Percentiles rank a stretch among this genome's conserved stretches.
Evolutionary conservation across 53 echinoderm and acorn worm genomes (phyloP).

Genomic region (Zoroaster sp.): DNA sequence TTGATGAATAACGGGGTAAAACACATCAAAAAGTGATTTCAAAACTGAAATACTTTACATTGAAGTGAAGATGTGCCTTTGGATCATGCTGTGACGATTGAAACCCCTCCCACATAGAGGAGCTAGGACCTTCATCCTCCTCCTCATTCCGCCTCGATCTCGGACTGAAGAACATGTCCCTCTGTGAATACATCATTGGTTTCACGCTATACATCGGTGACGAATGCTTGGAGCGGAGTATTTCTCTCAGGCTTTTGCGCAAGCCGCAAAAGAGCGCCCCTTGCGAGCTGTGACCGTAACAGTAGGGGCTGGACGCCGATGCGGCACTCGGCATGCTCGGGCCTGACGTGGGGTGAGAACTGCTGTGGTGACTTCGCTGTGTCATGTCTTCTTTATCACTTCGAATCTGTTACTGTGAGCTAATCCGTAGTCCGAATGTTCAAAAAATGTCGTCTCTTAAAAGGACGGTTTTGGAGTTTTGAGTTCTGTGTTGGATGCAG

Average conservation of each 20-base stretch:
- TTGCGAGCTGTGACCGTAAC: background rate
- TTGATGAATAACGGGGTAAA: background rate
- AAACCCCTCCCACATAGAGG: slow-evolving; percentile 7
- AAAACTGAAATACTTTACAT: background rate
- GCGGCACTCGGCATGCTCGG: background rate
- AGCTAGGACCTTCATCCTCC: background rate
- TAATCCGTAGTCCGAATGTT: too few species aligned
- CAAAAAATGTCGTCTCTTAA: too few species aligned
- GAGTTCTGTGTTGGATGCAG: too few species aligned
- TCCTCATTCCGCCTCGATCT: background rate
- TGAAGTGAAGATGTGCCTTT: slow-evolving; percentile 36
- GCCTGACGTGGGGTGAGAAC: background rate
- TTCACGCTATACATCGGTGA: slow-evolving; percentile 36
- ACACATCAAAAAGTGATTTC: background rate
- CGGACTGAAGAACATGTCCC: slow-evolving; percentile 26
- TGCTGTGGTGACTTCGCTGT: background rate
- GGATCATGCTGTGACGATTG: background rate
- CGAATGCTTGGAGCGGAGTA: slow-evolving; percentile 23
- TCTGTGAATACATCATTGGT: slow-evolving; percentile 41
- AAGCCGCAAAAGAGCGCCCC: slow-evolving; percentile 17
- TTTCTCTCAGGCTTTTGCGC: slow-evolving; percentile 28
- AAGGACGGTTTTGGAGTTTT: too few species aligned
- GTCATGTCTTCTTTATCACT: background rate
- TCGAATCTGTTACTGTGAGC: too few species aligned
- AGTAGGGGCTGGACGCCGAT: background rate